Percentiles rank a stretch among this genome's conserved stretches.
Conservation (phyloP, 2,797 vertebrate genomes). For the Enteromius fasciolatus region DNA sequence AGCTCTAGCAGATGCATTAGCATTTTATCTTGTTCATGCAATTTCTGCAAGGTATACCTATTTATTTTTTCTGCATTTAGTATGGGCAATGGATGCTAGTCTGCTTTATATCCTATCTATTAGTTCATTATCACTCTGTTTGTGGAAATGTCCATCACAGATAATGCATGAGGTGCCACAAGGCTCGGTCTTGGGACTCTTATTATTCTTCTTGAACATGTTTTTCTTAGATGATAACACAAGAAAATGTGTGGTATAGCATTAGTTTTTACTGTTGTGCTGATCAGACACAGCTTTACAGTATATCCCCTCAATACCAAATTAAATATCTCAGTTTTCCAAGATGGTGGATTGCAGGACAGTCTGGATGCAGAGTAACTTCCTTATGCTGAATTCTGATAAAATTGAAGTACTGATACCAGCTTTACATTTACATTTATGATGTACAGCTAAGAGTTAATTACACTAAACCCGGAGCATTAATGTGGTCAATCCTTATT, state of each 20-base stretch:
- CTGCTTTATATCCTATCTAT: not conserved
- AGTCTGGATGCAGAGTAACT: not conserved
- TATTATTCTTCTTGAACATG: not conserved
- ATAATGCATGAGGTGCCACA: not conserved
- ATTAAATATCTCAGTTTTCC: not conserved
- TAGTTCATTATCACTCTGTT: not conserved
- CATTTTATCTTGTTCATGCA: not conserved
- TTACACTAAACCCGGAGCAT: constrained; percentile 14
- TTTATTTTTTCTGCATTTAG: not conserved
- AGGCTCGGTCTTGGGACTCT: not conserved
- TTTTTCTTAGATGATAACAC: not conserved
- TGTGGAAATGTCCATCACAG: not conserved
- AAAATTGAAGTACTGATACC: not conserved
- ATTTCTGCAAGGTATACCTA: not conserved
- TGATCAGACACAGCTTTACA: not conserved
- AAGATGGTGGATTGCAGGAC: not conserved
- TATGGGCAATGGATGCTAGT: not conserved
- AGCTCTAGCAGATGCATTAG: not conserved
- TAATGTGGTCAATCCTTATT: constrained; percentile 21
- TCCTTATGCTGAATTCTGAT: not conserved
- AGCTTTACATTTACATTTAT: constrained; percentile 4
- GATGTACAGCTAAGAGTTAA: constrained; percentile 39
- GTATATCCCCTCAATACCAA: not conserved
- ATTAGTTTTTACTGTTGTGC: not conserved
- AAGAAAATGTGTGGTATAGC: not conserved